Evolutionary conservation across 2,797 vertebrate genomes (phyloP), one percentile per base, ranked within the genome.

Genomic region (Rachycentron canadum): DNA sequence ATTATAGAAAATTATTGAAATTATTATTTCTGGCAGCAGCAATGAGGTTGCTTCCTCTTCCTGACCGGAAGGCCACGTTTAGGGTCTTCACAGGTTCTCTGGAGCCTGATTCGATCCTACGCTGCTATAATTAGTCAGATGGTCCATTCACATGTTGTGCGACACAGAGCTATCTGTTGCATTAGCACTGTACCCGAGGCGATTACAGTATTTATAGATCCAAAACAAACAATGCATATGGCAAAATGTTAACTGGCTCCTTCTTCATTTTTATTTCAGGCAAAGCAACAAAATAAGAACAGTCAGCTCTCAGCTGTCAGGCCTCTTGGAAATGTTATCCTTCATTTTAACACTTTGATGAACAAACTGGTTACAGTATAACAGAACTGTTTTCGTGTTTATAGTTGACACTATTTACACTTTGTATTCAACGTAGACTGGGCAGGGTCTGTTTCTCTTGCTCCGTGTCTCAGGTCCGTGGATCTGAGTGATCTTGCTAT

Each of bases 1-100:
- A 99, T 98, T 97, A 97, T 94, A 86, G 95, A 88, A 91, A 92
- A 93, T 91, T 65, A 84, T 90, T 78, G 95, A 97, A 97, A 98
- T 97, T 95, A 97, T 96, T 96, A 95, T 94, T 88, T 86, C 82
- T 83, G 88, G 79, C 79, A 53, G 55, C 64, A 61, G 91, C 85
- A 89, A 85, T 82, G 83, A 85, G 71, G 80, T 87, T 89, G 94
- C 96, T 95, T 95, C 96, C 95, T 95, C 94, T 95, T 95, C 94
- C 86, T 91, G 89, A 91, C 85, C 91, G 77, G 85, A 87, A 89
- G 88, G 88, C 69, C 81, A n/a, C 73, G 64, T 66, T 72, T 23
- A 2, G 69, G 79, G 87, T 79, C 84, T 69, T 82, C 53, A 21
- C 82, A 66, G 86, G 90, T 89, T 90, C 77, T 82, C 82, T 52